phyloP scores from a whole-genome alignment of 2,797 vertebrate species.

The Sternarchorhynchus goeldii region DNA sequence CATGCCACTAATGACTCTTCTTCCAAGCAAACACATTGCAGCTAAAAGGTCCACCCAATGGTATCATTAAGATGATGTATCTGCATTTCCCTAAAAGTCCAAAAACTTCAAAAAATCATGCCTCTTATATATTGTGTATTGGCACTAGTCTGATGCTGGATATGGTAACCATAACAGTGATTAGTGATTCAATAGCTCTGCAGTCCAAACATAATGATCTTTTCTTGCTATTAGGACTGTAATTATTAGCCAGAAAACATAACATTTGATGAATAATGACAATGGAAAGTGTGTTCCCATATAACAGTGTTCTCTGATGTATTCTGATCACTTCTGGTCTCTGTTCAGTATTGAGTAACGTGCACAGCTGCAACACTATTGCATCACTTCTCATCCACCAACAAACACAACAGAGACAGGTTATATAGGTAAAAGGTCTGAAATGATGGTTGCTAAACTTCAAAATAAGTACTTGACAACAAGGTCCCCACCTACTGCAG shows the following conservation, averaged over 20 bases:
- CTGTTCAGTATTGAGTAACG: constrained; percentile 8
- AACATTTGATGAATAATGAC: constrained; percentile 9
- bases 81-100: not conserved
- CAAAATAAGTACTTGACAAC: constrained; percentile 35
- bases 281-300: not conserved
- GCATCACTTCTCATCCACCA: constrained; percentile 34
- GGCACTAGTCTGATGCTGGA: not conserved
- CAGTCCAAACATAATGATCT: not conserved
- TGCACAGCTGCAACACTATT: constrained; percentile 39
- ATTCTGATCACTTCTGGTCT: constrained; percentile 4
- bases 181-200: not conserved
- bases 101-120: not conserved
- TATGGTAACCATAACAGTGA: not conserved
- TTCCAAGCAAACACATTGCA: not conserved
- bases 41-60: not conserved
- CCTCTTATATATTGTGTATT: not conserved
- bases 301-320: constrained; percentile 7
- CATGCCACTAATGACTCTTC: not conserved
- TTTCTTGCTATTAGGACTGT: not conserved
- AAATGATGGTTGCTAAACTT: constrained; percentile 44
- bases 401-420: constrained; percentile 47
- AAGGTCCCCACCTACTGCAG: constrained; percentile 29
- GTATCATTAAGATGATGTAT: too few relatives aligned
- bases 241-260: not conserved
- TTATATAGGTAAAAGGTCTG: constrained; percentile 44